A percentile compares a stretch with the other conserved stretches of the same genome.
These are phyloP conservation scores for Hemistola chrysoprasaria DNA, from an alignment of 2,888 invertebrate genomes.

Conservation along the genomic window DNA sequence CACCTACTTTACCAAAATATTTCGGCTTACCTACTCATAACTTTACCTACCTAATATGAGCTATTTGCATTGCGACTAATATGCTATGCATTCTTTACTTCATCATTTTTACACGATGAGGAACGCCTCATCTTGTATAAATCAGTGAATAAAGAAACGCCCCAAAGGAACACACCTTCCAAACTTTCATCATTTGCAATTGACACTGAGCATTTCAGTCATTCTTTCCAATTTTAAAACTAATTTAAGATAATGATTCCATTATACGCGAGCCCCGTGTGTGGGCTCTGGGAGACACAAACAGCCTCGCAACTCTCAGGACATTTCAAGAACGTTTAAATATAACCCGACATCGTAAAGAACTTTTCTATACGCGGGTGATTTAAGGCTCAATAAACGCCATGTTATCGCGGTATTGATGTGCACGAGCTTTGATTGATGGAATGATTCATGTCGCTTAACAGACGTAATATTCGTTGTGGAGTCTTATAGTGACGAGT, in stretches of 20 bases:
- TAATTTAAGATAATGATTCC: not conserved
- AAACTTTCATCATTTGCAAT: too few species aligned
- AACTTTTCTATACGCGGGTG: conserved; percentile 36
- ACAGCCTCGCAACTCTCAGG: conserved; percentile 34
- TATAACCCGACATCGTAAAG: conserved; percentile 38
- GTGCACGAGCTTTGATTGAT: conserved; percentile 20
- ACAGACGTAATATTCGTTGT: too few species aligned
- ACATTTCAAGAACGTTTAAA: conserved; percentile 44
- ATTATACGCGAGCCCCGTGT: conserved; percentile 19
- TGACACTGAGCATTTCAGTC: not conserved
- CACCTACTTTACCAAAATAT: too few species aligned
- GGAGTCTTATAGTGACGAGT: not conserved
- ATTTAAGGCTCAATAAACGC: conserved; percentile 46
- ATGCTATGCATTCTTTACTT: too few species aligned
- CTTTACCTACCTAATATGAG: too few species aligned
- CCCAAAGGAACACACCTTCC: too few species aligned
- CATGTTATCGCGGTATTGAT: conserved; percentile 27
- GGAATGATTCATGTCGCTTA: not conserved
- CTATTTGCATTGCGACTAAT: too few species aligned
- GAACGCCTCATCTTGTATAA: too few species aligned
- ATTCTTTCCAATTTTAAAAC: conserved; percentile 1
- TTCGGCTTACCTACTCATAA: too few species aligned
- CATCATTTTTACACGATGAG: too few species aligned
- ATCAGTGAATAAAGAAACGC: too few species aligned
- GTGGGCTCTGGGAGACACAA: conserved; percentile 33